Evolutionary conservation across 2,888 invertebrate species (phyloP).

Genomic region (Tolmerus cingulatus): DNA sequence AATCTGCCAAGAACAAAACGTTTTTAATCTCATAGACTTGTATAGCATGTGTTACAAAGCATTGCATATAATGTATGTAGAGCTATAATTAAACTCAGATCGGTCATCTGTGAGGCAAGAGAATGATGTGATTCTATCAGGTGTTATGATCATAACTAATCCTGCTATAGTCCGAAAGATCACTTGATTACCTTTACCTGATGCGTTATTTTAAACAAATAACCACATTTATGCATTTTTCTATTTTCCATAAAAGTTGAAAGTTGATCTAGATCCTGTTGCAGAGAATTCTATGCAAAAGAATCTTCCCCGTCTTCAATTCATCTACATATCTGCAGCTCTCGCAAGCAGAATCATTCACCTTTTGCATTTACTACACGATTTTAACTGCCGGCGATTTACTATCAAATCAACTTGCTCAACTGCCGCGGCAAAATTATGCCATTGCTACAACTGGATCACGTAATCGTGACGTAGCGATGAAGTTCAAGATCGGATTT

Average conservation of each 20-base stretch:
- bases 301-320: neutral
- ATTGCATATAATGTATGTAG: neutral
- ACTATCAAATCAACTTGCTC: neutral
- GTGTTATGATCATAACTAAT: neutral
- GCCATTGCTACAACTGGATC: conserved; percentile 9
- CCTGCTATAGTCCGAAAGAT: conserved; percentile 22
- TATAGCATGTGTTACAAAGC: neutral
- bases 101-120: neutral
- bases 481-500: conserved; percentile 21
- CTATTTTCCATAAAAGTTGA: neutral
- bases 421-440: neutral
- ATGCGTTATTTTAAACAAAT: neutral
- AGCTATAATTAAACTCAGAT: neutral
- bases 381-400: neutral
- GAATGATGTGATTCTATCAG: neutral
- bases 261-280: conserved; percentile 17
- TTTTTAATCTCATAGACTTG: neutral
- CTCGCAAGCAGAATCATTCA: neutral
- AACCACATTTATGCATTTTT: neutral
- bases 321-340: neutral
- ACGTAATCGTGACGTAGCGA: neutral
- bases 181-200: conserved; percentile 24
- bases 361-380: neutral
- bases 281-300: neutral
- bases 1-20: neutral